Evolutionary conservation across 2,888 invertebrate species (phyloP), one percentile per base, ranked within the genome.

Genomic region (Catocala nupta): DNA sequence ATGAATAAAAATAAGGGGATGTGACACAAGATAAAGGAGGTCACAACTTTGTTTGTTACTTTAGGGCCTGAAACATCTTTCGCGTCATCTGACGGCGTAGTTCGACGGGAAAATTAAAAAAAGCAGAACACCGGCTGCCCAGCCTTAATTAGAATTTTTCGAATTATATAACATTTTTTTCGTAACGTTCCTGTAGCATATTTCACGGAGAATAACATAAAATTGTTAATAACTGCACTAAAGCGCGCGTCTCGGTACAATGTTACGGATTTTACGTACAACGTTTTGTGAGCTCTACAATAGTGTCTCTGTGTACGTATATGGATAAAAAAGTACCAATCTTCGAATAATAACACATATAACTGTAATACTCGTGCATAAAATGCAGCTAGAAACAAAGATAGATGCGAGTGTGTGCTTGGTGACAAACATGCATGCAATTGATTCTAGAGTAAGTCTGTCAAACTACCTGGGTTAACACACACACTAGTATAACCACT

Each of bases 111-210:
- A 93, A 92, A 92, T 92, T 91, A 92, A 92, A 93, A 78, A 91
- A 89, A 87, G 75, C 77, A 56, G 65, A 59, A 86, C 85, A 87
- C 89, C 93, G 92, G 90, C 90, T 93, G 93, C 78, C 83, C 76
- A 77, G 48, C 82, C 88, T 89, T 93, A 92, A 93, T 92, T 93
- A 93, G 90, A 93, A 90, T 93, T 91, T 92, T 90, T 87, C 86
- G 89, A 92, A 93, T 93, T 88, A 90, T 86, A 89, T 82, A 85
- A 85, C 81, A 83, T 80, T 77, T 84, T 82, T 82, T 82, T 83
- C 71, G 75, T 77, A 71, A 78, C 75, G 78, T 75, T 75, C 68
- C 77, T 68, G 65, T 69, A 71, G 80, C 77, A 81, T 84, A 81
- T 84, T 84, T 81, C 78, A 63, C 62, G 67, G 59, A 45, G 58